Conservation (phyloP, 2,797 vertebrate species). For the Synaphobranchus kaupii region DNA sequence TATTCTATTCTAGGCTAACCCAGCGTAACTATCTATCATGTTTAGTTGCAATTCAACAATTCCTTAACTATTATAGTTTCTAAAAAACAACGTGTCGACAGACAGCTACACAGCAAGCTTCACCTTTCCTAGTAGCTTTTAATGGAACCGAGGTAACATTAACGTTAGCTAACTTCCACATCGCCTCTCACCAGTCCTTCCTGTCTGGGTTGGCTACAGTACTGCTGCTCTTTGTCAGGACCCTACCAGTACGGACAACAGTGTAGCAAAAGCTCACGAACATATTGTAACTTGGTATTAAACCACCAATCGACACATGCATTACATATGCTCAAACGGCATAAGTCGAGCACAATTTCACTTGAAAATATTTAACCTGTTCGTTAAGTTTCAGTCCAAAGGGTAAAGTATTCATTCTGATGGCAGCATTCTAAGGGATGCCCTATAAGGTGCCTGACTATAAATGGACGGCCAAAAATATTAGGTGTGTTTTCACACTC, state of each 20-base stretch:
- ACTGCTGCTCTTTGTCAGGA: slow-evolving; percentile 17
- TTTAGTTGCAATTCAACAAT: not conserved
- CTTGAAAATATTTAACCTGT: not conserved
- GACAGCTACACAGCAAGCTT: not conserved
- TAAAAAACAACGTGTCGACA: not conserved
- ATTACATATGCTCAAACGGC: not conserved
- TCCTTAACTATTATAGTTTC: not conserved
- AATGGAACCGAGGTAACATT: not conserved
- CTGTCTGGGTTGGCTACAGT: slow-evolving; percentile 26
- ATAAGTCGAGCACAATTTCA: not conserved
- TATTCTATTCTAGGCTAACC: not conserved
- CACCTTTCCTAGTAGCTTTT: not conserved
- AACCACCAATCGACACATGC: no score
- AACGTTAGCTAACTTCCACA: slow-evolving; percentile 9
- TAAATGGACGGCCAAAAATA: not conserved
- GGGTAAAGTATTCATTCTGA: not conserved
- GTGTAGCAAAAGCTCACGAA: not conserved
- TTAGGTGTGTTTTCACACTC: not conserved
- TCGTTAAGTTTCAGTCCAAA: not conserved
- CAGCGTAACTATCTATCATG: not conserved
- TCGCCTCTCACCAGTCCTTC: slow-evolving; percentile 31
- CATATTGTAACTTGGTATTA: not conserved
- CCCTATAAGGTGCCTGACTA: slow-evolving; percentile 27
- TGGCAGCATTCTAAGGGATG: slow-evolving; percentile 5
- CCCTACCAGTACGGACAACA: not conserved